These are phyloP conservation scores for Paedocypris sp. DNA, from an alignment of 2,113 vertebrate genomes.

Conservation along the genomic window DNA sequence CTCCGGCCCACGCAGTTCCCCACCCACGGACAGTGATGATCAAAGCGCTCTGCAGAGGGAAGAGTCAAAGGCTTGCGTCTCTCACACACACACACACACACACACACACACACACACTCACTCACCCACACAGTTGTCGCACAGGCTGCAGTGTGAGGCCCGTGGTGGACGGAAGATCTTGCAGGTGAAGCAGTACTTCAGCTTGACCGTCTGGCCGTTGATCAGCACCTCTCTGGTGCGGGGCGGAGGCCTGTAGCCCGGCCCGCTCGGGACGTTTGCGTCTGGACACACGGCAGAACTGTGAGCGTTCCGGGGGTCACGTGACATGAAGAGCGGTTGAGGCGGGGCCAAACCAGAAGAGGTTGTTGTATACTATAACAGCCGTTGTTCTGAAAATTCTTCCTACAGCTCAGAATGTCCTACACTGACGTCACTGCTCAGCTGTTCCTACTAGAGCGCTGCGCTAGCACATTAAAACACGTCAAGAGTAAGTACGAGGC, in stretches of 20 bases:
- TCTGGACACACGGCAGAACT: conserved; percentile 47
- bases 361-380: no score
- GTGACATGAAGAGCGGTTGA: no score
- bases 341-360: no score
- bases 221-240: conserved; percentile 85
- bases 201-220: conserved; percentile 87
- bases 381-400: no score
- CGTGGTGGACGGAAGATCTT: conserved; percentile 90
- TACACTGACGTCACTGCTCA: no score
- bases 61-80: not conserved
- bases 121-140: conserved; percentile 94
- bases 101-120: conserved; percentile 1
- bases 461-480: no score
- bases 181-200: conserved; percentile 94
- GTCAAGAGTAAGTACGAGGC: no score
- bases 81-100: not conserved
- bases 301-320: not conserved
- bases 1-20: conserved; percentile 88
- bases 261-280: conserved; percentile 69
- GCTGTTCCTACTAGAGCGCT: no score
- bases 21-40: conserved; percentile 91
- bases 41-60: conserved; percentile 74
- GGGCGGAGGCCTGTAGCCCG: conserved; percentile 78
- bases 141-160: conserved; percentile 89
- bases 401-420: no score